Base-by-base conservation (phyloP, 2,888 invertebrate genomes). In the Drosophila atripex region DNA sequence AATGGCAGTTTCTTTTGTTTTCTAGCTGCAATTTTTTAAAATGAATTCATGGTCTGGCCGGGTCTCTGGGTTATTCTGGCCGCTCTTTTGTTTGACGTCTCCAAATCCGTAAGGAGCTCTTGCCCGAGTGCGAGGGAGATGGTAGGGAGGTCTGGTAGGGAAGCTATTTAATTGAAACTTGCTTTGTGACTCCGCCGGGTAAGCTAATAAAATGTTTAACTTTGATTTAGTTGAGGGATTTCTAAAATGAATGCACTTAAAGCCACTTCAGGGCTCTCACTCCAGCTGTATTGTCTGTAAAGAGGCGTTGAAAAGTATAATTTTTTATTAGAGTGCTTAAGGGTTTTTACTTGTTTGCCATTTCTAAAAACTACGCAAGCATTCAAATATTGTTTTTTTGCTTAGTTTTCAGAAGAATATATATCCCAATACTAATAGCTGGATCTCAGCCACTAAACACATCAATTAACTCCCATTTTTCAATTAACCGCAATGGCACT, bases 141-240 rank as follows among this genome's bases (percentile, higher is more conserved):
- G 28, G 28, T 28, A n/a, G n/a, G 9, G 28, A 28, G 9, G 8
- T 2, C 49, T 64, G 72, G 72, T 32, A 54, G 72, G 61, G 28
- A 71, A 71, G 88, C 76, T 84, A 88, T 84, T 84, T 88, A 84
- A 84, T 84, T 84, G 88, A 84, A 84, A 88, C 73, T 84, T 84
- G 88, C 88, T 83, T 80, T 86, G 80, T 80, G 84, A 83, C 84
- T 84, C 85, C 85, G 47, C 18, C 71, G 80, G 80, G 63, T 47
- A 23, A 66, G 82, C 87, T 77, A 88, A 84, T 88, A 84, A 84
- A 84, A 84, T 88, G 84, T 88, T 84, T 88, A 85, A 86, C 85
- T 84, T 84, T 88, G 88, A 84, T 88, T 84, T 85, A 86, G 88
- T 83, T 88, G 64, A 77, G 80, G 88, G 86, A 88, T 79, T 88